These are phyloP conservation scores for Azorinus chamasolen DNA, from an alignment of 2,888 invertebrate genomes.

Conservation along the genomic window DNA sequence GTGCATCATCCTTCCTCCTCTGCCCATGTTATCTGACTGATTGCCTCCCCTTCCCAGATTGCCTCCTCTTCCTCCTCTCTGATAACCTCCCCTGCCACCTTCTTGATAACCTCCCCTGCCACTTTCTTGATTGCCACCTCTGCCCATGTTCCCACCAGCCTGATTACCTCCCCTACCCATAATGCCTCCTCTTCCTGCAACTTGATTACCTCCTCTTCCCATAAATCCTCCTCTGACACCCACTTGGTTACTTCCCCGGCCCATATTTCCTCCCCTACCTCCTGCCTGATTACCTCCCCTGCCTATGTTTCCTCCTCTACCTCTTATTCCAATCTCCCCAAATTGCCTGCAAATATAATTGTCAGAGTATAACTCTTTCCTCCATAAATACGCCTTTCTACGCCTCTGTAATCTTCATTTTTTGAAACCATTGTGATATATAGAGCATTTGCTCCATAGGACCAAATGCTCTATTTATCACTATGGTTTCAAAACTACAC, in stretches of 20 bases:
- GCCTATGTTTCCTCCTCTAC: constrained; percentile 12
- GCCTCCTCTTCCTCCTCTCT: constrained; percentile 15
- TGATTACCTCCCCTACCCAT: constrained; percentile 16
- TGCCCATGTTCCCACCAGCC: background rate
- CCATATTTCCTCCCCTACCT: constrained; percentile 7
- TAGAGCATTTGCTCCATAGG: no score
- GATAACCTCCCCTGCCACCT: constrained; percentile 1
- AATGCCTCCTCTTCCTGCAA: background rate
- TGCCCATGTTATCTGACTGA: no score
- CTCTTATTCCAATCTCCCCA: background rate
- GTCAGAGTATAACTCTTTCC: no score
- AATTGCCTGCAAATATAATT: background rate
- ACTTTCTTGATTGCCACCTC: background rate
- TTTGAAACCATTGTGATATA: no score
- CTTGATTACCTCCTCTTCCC: no score
- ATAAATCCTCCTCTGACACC: no score
- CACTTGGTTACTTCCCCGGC: background rate
- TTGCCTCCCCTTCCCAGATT: background rate
- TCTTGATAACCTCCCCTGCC: background rate
- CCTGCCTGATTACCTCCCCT: constrained; percentile 5
- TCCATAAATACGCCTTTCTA: background rate
- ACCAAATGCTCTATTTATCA: no score
- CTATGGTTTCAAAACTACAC: no score
- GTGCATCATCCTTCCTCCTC: no score
- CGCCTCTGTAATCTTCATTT: no score